phyloP scores from a whole-genome alignment of 2,113 vertebrate species.

The Cochlearius cochlearius region DNA sequence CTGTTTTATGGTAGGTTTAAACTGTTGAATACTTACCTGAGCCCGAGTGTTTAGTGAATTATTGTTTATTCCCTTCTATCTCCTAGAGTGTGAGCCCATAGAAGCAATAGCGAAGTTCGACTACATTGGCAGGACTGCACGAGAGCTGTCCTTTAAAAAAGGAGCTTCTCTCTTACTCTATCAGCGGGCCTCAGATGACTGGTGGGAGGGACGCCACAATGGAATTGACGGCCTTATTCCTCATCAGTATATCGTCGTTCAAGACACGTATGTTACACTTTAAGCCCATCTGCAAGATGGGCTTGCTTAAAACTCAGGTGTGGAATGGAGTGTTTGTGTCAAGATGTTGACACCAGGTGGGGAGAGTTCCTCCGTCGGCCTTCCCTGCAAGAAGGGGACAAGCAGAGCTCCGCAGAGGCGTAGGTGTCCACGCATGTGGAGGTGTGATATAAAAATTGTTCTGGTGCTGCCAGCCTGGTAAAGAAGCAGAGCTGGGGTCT shows the following conservation, averaged over 20 bases:
- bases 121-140: conserved; percentile 88
- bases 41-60: not conserved
- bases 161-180: conserved; percentile 90
- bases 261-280: conserved; percentile 85
- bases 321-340: not conserved
- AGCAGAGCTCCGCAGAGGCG: not conserved
- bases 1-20: not conserved
- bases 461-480: not conserved
- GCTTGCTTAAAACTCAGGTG: not conserved
- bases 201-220: conserved; percentile 95
- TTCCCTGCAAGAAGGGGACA: not conserved
- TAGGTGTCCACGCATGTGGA: not conserved
- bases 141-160: conserved; percentile 94
- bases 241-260: conserved; percentile 93
- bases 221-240: conserved; percentile 90
- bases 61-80: not conserved
- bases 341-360: not conserved
- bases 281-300: not conserved
- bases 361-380: not conserved
- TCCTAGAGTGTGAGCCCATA: conserved; percentile 90
- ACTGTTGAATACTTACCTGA: not conserved
- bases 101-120: conserved; percentile 94
- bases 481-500: not conserved
- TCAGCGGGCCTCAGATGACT: conserved; percentile 91
- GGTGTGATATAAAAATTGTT: accelerated